Base-by-base conservation (phyloP, 2,113 vertebrate species). In the Zapornia atra region DNA sequence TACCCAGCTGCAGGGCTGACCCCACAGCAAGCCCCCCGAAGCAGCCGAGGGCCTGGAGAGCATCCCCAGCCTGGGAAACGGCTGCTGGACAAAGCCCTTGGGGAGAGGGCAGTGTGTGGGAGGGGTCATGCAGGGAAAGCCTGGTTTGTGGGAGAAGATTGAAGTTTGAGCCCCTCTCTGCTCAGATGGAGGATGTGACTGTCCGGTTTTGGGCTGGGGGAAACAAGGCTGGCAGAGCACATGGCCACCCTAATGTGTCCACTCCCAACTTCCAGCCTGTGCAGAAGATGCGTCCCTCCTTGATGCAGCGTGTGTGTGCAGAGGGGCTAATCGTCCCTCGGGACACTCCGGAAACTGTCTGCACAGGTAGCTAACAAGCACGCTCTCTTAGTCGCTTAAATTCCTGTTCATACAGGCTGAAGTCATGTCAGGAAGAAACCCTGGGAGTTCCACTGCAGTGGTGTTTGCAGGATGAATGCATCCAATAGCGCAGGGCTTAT, bases 61-160 rank as follows among this genome's bases (percentile, higher is more conserved):
- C 31, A 21, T 29, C 65, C 50, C 22, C 0, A 0, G 0, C 13
- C 2, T 12, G 22, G 44, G 42, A 26, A 22, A 10, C 0, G 1
- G 22, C 31, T 21, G 33, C 28, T 33, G 2, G 34, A 24, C 3
- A 6, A n/a, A 11, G 20, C n/a, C 28, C 50, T n/a, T 10, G 10
- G 25, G 2, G 29, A 72, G 54, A 29, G 71, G 17, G 42, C 11
- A 2, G 14, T 1, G 12, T 3, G 6, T 21, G 18, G 78, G 46
- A 17, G 63, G 53, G 68, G 16, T 1, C 0, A 2, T 36, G 46
- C 29, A 3, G 44, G 83, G 24, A 68, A 63, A 77, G 4, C 14
- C 15, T 0, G 1, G 15, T 8, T 17, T 42, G 2, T 4, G 59
- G 57, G 34, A 24, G 26, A 11, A 31, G 44, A 15, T 15, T 33